Evolutionary conservation across 1,140 invertebrate genomes (phyloP), one percentile per base, ranked within the genome.

Genomic region (Hylaeus volcanicus): DNA sequence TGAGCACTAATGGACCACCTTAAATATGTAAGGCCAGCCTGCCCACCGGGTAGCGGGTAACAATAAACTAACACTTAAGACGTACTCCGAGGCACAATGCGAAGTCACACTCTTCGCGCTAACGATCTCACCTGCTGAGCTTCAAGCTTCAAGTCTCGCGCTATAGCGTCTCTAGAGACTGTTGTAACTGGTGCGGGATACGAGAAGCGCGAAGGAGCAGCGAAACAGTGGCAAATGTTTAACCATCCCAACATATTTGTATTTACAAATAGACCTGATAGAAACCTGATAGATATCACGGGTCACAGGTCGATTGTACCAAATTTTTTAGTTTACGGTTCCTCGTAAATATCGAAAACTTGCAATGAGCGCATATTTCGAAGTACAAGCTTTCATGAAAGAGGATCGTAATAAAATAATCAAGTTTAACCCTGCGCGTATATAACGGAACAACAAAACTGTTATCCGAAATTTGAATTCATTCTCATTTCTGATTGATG

Each of bases 1-100:
- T 73, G 68, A 75, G 66, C 75, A 65, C 86, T 91, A 92, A 92
- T 90, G 86, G 90, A 76, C 75, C 72, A 45, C 55, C 78, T 93
- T 88, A 91, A 93, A 92, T 92, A 93, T 93, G 89, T 81, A 92
- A 84, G 85, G 73, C 63, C 43, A 81, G 83, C 78, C 83, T 92
- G 90, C 90, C 92, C 92, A 93, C 77, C 88, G 91, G 92, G 89
- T 90, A 91, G 89, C 88, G 86, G 89, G 88, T 93, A 93, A 93
- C 92, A 92, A 93, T 93, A 93, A 93, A 92, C 91, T 83, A 92
- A 93, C 92, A 93, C 92, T 93, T 88, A 86, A 77, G 85, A 68
- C 70, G 77, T 84, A 81, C 90, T 91, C 89, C 80, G 83, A 85
- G 87, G 79, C 88, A 93, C 92, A 93, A 92, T 92, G 88, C 85